phyloP scores from a whole-genome alignment of 2,888 invertebrate species.

The Drosophila crucigera region DNA sequence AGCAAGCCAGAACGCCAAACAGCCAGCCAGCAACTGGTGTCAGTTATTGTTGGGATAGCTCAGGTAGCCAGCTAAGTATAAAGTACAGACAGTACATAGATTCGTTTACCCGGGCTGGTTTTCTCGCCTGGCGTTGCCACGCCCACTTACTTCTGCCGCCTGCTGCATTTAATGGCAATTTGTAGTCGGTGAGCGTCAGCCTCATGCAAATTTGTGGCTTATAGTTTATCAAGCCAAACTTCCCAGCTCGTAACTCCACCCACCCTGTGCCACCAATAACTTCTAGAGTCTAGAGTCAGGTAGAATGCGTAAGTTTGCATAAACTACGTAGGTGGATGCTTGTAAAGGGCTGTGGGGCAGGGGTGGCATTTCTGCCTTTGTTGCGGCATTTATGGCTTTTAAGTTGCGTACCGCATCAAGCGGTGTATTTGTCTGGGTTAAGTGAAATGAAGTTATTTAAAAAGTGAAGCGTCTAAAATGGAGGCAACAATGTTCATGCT shows the following conservation, averaged over 20 bases:
- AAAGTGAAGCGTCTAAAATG: not conserved
- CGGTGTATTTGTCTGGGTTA: slow-evolving; percentile 45
- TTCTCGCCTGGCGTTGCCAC: slow-evolving; percentile 32
- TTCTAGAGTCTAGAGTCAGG: slow-evolving; percentile 33
- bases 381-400: slow-evolving; percentile 66
- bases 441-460: slow-evolving; percentile 53
- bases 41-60: slow-evolving; percentile 75
- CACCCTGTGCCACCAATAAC: not conserved
- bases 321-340: slow-evolving; percentile 64
- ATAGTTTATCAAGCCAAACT: slow-evolving; percentile 74
- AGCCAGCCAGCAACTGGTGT: slow-evolving; percentile 68
- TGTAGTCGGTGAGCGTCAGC: slow-evolving; percentile 72
- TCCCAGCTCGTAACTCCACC: slow-evolving; percentile 8
- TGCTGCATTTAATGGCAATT: slow-evolving; percentile 79
- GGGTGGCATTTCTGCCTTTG: slow-evolving; percentile 49
- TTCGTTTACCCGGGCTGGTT: slow-evolving; percentile 41
- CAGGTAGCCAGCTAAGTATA: slow-evolving; percentile 61
- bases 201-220: slow-evolving; percentile 79
- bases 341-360: slow-evolving; percentile 3
- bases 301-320: slow-evolving; percentile 75
- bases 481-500: not conserved
- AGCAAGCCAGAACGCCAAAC: slow-evolving; percentile 54
- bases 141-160: slow-evolving; percentile 45
- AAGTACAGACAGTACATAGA: slow-evolving; percentile 50
- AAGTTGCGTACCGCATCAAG: slow-evolving; percentile 53